A percentile compares a stretch with the other conserved stretches of the same genome.
Conservation (phyloP, 2,888 invertebrate genomes). For the Schrankia costaestrigalis region DNA sequence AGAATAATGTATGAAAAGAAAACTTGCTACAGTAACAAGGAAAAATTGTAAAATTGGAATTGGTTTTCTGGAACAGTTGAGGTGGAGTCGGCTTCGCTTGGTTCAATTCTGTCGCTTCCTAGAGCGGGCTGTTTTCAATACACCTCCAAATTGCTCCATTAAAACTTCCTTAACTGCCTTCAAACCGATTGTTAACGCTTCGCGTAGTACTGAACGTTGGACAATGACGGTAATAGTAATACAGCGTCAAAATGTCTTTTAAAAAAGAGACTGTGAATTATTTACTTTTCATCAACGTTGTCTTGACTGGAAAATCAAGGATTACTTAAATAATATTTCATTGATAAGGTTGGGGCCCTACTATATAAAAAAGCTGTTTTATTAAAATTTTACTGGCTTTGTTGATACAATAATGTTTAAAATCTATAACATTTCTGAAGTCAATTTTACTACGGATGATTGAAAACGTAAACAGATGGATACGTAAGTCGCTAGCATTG, state of each 20-base stretch:
- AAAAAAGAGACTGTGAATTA: constrained; percentile 3
- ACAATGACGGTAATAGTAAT: constrained; percentile 38
- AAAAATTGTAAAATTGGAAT: constrained; percentile 33
- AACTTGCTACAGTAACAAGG: constrained; percentile 25
- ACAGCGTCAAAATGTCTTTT: constrained; percentile 16
- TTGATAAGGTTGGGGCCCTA: too few species aligned
- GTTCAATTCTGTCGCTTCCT: constrained; percentile 37
- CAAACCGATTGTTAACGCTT: constrained; percentile 51
- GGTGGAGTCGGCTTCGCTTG: constrained; percentile 29
- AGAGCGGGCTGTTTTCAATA: constrained; percentile 57
- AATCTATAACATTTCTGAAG: too few species aligned
- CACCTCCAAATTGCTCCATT: constrained; percentile 66
- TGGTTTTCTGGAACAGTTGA: constrained; percentile 46
- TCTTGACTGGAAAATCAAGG: too few species aligned
- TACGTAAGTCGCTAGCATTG: too few species aligned
- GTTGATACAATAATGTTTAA: too few species aligned
- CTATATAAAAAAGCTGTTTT: too few species aligned
- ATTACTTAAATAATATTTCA: too few species aligned
- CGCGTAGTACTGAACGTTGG: constrained; percentile 40
- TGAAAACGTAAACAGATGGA: too few species aligned
- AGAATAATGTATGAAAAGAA: too few species aligned
- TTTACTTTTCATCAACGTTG: background rate
- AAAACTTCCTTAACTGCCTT: constrained; percentile 60
- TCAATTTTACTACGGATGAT: too few species aligned
- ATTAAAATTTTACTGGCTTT: too few species aligned